Base-by-base conservation (phyloP, 2,888 invertebrate species). In the Lissocephala sabroskyi region DNA sequence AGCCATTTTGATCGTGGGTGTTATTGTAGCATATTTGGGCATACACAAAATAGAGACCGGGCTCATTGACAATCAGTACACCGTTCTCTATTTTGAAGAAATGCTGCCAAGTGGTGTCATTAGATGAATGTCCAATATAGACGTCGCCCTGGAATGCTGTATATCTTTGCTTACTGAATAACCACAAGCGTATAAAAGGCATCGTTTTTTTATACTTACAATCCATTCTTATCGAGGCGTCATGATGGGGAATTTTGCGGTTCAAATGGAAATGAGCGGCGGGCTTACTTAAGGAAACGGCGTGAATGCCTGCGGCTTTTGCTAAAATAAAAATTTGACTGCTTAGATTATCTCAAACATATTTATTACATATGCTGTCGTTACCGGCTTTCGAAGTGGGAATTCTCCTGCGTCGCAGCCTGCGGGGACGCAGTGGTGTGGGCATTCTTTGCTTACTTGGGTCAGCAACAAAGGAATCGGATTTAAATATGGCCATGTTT, bases 11-110 rank as follows among this genome's bases (percentile, higher is more conserved):
- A 76, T 93, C 92, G 78, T 92, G 92, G 42, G 88, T 88, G 74
- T 94, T 93, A 52, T 92, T 86, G 80, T 93, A 94, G 83, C 91
- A 92, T 54, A 94, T 91, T 89, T 94, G 86, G 0, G 91, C 92
- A 77, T 94, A 94, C 39, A 92, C 87, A 46, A 92, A 87, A 81
- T 93, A 94, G 13, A 94, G 85, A 19, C 94, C 94, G 0, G 89
- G 83, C 61, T 91, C 90, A 60, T 88, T 88, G 0, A 93, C 88
- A 9, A 89, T 89, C 0, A 93, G 83, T 42, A 88, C 87, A 0
- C 93, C 93, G 52, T 87, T 87, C 33, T 87, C 81, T 1, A 90
- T 85, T 36, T 86, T 86, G 49, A 91, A 91, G 56, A 89, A 87
- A 14, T 87, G 85, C 44, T 88, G 87, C 86, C 89, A 88, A 0